These are phyloP conservation scores for Bursaphelenchus mucronatus DNA, from an alignment of 1,140 invertebrate species.

Conservation along the genomic window DNA sequence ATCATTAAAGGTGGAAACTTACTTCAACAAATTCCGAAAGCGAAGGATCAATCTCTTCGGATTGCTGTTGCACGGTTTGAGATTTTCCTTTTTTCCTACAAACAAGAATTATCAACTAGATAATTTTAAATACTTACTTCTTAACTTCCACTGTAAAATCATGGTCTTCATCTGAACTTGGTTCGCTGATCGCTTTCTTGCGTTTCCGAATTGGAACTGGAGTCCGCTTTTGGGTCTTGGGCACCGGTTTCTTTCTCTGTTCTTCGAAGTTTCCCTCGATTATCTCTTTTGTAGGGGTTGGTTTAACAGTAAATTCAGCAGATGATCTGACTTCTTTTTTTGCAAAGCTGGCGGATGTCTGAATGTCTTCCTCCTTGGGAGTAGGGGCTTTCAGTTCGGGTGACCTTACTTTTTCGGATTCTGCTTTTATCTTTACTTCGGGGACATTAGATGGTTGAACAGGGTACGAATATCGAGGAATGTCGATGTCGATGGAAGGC, in stretches of 20 bases:
- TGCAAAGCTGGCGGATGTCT: no score
- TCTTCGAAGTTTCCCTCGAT: no score
- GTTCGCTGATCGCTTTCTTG: conserved; percentile 29
- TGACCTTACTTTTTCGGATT: not conserved
- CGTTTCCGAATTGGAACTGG: conserved; percentile 27
- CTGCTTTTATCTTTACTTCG: conserved; percentile 9
- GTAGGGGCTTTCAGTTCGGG: no score
- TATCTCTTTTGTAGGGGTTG: no score
- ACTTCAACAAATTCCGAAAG: conserved; percentile 34
- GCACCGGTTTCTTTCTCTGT: not conserved
- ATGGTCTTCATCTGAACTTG: conserved; percentile 33
- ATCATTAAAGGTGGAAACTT: conserved; percentile 24
- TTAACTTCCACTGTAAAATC: conserved; percentile 34
- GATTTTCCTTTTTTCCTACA: conserved; percentile 27
- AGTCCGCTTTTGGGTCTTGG: conserved; percentile 27
- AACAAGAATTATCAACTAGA: conserved; percentile 20
- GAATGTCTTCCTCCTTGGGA: no score
- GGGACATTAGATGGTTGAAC: conserved; percentile 6
- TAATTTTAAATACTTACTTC: conserved; percentile 20
- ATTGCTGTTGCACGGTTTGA: conserved; percentile 5
- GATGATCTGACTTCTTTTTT: no score
- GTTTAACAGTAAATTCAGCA: no score
- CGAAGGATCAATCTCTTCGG: conserved; percentile 8
- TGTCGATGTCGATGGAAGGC: conserved; percentile 3
- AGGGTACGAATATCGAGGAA: not conserved